Evolutionary conservation across 1,140 invertebrate species (phyloP).

Genomic region (Xylocopa sonorina): DNA sequence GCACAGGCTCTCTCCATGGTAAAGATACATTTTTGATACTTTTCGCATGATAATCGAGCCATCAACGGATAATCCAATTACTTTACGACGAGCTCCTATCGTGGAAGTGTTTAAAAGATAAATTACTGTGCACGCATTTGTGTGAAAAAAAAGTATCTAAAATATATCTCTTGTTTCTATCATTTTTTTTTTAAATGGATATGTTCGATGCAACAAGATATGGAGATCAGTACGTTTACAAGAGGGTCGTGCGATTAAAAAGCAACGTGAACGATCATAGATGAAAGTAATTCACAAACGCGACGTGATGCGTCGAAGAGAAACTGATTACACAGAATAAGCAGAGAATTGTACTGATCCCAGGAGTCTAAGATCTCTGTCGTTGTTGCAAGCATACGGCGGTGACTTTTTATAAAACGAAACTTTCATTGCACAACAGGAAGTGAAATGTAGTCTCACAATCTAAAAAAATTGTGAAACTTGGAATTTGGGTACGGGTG

Average conservation of each 20-base stretch:
- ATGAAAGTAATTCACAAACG: conserved; percentile 26
- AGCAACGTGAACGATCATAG: not conserved
- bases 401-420: not conserved
- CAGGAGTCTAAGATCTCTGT: conserved; percentile 39
- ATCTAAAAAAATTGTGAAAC: not conserved
- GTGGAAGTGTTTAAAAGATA: too few species aligned
- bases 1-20: not conserved
- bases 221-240: not conserved
- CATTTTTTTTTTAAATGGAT: not conserved
- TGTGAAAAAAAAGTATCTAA: not conserved
- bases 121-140: not conserved
- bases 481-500: conserved; percentile 27
- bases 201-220: too few species aligned
- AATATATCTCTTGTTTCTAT: not conserved
- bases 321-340: conserved; percentile 63
- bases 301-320: conserved; percentile 29
- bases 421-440: too few species aligned
- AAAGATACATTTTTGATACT: conserved; percentile 45
- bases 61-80: not conserved
- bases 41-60: not conserved
- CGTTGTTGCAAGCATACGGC: not conserved
- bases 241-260: conserved; percentile 3
- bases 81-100: too few species aligned
- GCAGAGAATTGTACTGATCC: conserved; percentile 64
- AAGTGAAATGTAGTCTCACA: too few species aligned